Evolutionary conservation across 2,113 vertebrate genomes (phyloP).

Genomic region (Pomatorhinus ruficollis): DNA sequence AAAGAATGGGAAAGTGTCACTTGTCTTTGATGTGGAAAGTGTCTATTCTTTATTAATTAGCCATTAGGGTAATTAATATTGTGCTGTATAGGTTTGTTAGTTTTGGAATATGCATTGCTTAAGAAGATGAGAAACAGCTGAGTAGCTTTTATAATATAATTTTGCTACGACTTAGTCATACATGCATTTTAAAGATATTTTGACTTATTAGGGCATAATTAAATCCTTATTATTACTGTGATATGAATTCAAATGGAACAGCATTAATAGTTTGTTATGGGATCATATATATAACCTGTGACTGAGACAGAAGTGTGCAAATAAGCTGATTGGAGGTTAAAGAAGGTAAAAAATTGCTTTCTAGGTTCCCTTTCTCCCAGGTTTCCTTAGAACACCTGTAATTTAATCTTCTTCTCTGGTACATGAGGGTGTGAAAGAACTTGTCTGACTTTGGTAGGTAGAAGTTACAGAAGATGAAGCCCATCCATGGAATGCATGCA

Average conservation of each 20-base stretch:
- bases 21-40: not conserved
- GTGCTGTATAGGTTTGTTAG: not conserved
- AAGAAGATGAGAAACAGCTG: not conserved
- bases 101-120: not conserved
- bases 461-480: not conserved
- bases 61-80: not conserved
- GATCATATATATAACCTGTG: not conserved
- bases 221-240: not conserved
- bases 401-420: not conserved
- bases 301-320: not conserved
- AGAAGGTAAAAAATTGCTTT: not conserved
- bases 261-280: not conserved
- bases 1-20: not conserved
- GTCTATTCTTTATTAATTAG: not conserved
- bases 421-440: not conserved
- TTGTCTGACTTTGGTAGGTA: not conserved
- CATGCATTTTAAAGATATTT: not conserved
- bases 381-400: not conserved
- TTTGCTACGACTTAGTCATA: not conserved
- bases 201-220: not conserved
- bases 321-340: not conserved
- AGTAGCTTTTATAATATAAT: not conserved
- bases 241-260: not conserved
- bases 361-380: not conserved
- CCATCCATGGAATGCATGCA: not conserved